Conservation (phyloP, 2,888 invertebrate species). For the Drosophila borborema region DNA sequence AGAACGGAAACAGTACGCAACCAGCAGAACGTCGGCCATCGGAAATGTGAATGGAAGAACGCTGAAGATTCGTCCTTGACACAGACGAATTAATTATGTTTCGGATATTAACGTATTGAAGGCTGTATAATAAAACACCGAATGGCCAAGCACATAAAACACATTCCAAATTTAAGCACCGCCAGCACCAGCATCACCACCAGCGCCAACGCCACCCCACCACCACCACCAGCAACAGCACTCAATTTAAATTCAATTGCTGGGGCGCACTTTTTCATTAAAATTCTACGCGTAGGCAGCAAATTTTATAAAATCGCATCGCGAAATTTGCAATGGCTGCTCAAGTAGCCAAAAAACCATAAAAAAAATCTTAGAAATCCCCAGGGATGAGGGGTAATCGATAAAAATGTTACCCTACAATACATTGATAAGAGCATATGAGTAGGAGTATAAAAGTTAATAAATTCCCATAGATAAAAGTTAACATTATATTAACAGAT, state of each 20-base stretch:
- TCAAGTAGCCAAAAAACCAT: constrained; percentile 5
- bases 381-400: not conserved
- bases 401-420: constrained; percentile 16
- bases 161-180: constrained; percentile 27
- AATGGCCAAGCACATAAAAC: constrained; percentile 32
- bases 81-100: constrained; percentile 49
- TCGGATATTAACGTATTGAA: constrained; percentile 31
- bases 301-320: constrained; percentile 52
- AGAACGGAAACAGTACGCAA: constrained; percentile 32
- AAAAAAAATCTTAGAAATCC: not conserved
- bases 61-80: constrained; percentile 16
- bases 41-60: constrained; percentile 23
- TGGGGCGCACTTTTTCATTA: constrained; percentile 39
- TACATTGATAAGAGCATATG: not conserved
- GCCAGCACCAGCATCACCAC: not conserved
- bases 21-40: constrained; percentile 10
- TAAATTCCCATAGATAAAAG: constrained; percentile 13
- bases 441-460: not conserved
- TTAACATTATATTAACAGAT: not conserved
- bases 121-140: constrained; percentile 27
- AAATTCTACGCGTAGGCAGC: constrained; percentile 53
- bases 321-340: constrained; percentile 16
- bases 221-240: not conserved
- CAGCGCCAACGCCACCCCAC: not conserved
- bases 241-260: constrained; percentile 39